Base-by-base conservation (phyloP, 2,797 vertebrate species). In the Lepidocolaptes lacrymiger region DNA sequence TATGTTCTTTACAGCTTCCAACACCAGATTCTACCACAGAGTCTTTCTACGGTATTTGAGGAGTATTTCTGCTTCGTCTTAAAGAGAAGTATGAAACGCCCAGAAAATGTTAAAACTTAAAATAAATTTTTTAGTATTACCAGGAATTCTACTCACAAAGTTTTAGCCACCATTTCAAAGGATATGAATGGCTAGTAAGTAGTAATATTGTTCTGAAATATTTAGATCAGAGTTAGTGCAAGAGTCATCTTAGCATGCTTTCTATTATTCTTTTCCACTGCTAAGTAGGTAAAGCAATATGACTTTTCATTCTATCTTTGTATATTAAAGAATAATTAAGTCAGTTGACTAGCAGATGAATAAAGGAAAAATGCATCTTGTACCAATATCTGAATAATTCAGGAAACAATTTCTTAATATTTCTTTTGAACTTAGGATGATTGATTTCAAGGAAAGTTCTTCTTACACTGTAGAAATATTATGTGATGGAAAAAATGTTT, bases 1-100 rank as follows among this genome's bases (percentile, higher is more conserved):
- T 99, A 95, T 64, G 90, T 95, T 64, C 51, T 92, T 85, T 66
- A 30, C 68, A 43, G 82, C 79, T 77, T 76, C 61, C 34, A 30
- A 37, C 75, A 67, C 22, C 26, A 59, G 13, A 52, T 63, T 44
- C 24, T 71, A 13, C 26, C 78, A 66, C 16, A 8, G 27, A 26
- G 27, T 62, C 78, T 86, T 93, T 85, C 43, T 55, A 8, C 66
- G 5, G 69, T 9, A 0, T 77, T 81, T 76, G 76, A 64, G 37
- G 23, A 22, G 77, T 51, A 84, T 49, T 75, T 94, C 64, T 56
- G 9, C 78, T 72, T 68, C 16, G 76, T 69, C 93, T 30, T 75
- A 86, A 95, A 93, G n/a, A 23, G 36, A 89, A 82, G n/a, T 61
- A 34, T 22, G 26, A 74, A 72, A 14, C 71, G 3, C 56, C 49